These are phyloP conservation scores for Orthosia incerta DNA, from an alignment of 2,888 invertebrate species.

Conservation along the genomic window DNA sequence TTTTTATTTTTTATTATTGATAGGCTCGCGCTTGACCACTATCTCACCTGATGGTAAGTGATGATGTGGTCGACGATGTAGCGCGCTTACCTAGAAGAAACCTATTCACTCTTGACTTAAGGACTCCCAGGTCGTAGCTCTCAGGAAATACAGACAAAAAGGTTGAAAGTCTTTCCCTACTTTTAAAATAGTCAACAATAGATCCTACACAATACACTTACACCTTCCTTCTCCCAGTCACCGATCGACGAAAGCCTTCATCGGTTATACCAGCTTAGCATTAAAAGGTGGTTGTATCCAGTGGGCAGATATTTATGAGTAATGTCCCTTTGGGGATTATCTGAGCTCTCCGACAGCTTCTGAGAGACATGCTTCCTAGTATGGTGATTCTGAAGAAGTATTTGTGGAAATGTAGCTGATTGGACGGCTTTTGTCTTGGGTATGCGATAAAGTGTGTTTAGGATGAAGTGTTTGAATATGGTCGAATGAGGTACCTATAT, in stretches of 20 bases:
- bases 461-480: neutral
- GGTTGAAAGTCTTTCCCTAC: too few relatives aligned
- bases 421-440: constrained; percentile 42
- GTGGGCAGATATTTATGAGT: constrained; percentile 67
- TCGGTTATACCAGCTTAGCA: constrained; percentile 84
- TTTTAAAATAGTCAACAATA: constrained; percentile 13
- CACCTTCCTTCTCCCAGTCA: constrained; percentile 19
- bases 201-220: constrained; percentile 29
- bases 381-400: constrained; percentile 31
- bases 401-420: constrained; percentile 23
- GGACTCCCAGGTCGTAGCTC: too few relatives aligned
- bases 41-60: too few relatives aligned
- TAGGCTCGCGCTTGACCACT: too few relatives aligned
- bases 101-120: too few relatives aligned
- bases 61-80: too few relatives aligned
- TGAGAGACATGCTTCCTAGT: constrained; percentile 59
- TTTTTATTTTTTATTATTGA: too few relatives aligned
- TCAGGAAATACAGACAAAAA: too few relatives aligned
- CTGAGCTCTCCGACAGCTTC: constrained; percentile 59
- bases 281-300: constrained; percentile 72
- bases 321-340: constrained; percentile 66
- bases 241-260: constrained; percentile 77
- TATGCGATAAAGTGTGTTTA: constrained; percentile 24
- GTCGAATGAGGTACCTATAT: neutral
- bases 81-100: too few relatives aligned